Percentiles rank a stretch among this genome's conserved stretches.
phyloP scores from a whole-genome alignment of 2,113 vertebrate species.

The Cranoglanis bouderius region DNA sequence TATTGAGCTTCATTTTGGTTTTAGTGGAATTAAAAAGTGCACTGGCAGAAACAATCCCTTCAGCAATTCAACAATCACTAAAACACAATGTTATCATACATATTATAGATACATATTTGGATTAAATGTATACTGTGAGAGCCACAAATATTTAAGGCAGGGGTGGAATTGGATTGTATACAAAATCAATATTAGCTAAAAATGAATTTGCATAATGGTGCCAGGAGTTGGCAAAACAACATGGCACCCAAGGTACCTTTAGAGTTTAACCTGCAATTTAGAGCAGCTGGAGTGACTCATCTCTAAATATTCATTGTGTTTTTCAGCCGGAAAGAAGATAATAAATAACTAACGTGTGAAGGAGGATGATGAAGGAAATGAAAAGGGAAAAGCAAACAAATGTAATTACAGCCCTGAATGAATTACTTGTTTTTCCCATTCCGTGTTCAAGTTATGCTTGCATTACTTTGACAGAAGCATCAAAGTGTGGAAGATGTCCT shows the following conservation, averaged over 20 bases:
- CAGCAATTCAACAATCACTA: neutral
- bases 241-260: neutral
- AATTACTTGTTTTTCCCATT: slow-evolving; percentile 20
- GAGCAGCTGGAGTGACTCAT: slow-evolving; percentile 23
- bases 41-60: neutral
- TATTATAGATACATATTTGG: neutral
- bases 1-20: neutral
- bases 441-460: neutral
- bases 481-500: neutral
- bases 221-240: neutral
- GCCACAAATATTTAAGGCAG: neutral
- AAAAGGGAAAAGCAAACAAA: slow-evolving; percentile 34
- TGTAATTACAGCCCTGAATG: neutral
- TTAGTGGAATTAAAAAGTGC: neutral
- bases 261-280: neutral
- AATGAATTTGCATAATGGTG: neutral
- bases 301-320: slow-evolving; percentile 1
- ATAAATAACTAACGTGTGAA: neutral
- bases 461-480: neutral
- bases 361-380: slow-evolving; percentile 13
- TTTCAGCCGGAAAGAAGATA: slow-evolving; percentile 1
- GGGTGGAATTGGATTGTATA: neutral
- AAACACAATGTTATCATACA: neutral
- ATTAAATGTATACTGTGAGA: neutral
- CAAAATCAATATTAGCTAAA: too few relatives aligned